Evolutionary conservation across 2,797 vertebrate genomes (phyloP).

Genomic region (Macropus fuliginosus): DNA sequence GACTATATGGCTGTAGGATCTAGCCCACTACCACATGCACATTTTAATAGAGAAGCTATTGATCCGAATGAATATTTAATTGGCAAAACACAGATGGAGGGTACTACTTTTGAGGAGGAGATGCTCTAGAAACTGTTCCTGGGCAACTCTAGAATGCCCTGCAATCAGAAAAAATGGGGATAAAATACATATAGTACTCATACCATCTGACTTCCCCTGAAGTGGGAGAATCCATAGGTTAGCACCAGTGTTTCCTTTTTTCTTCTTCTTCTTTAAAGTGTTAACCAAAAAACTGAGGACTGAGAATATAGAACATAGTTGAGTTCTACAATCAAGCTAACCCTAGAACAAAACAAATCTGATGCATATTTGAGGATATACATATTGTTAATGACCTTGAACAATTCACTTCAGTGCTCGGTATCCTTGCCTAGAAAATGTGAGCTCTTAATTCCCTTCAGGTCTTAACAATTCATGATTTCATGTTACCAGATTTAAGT

Average conservation of each 20-base stretch:
- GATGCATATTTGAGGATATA: neutral
- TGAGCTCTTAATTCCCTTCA: neutral
- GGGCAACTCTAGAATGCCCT: neutral
- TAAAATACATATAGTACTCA: neutral
- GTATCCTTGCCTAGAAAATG: neutral
- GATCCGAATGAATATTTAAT: neutral
- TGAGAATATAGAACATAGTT: constrained; percentile 8
- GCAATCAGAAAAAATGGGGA: neutral
- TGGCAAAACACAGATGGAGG: neutral
- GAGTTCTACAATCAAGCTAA: constrained; percentile 31
- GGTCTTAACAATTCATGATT: neutral
- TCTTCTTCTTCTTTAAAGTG: neutral
- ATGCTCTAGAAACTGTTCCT: neutral
- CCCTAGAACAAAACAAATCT: neutral
- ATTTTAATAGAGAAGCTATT: neutral
- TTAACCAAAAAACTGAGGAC: constrained; percentile 32
- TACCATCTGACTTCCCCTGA: neutral
- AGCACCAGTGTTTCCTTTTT: neutral
- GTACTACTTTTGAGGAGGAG: neutral
- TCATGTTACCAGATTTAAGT: neutral
- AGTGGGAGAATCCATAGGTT: neutral
- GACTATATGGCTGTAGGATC: neutral
- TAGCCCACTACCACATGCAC: neutral
- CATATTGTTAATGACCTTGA: neutral
- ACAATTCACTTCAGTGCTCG: neutral